Conservation (phyloP, 2,888 invertebrate species). For the Pristionchus mayeri region DNA sequence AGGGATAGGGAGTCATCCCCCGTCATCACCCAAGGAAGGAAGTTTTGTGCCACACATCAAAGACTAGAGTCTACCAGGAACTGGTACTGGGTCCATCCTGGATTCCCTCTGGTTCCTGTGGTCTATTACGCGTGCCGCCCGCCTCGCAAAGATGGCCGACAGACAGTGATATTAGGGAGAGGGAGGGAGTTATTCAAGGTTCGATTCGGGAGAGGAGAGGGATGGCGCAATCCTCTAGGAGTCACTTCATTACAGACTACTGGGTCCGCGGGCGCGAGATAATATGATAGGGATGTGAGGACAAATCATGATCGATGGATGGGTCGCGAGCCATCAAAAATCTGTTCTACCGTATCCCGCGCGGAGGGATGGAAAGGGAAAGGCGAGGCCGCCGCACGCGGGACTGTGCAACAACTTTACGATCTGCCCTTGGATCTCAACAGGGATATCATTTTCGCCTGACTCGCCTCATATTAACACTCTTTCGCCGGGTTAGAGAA, state of each 20-base stretch:
- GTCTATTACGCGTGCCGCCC: neutral
- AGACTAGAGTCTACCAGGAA: too few species aligned
- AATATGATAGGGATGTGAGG: conserved; percentile 34
- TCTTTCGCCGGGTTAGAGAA: too few species aligned
- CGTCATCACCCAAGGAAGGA: neutral
- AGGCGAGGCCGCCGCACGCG: neutral
- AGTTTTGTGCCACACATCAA: too few species aligned
- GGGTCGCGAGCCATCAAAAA: too few species aligned
- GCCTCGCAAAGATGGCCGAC: neutral
- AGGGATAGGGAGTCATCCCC: neutral
- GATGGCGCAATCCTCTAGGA: neutral
- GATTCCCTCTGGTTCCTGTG: neutral
- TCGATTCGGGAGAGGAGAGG: neutral
- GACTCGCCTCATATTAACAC: too few species aligned
- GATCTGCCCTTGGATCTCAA: neutral
- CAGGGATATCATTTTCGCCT: too few species aligned
- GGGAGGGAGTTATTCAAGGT: neutral
- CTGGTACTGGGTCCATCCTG: too few species aligned
- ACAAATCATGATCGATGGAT: conserved; percentile 44
- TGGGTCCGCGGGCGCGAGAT: neutral
- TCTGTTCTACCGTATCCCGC: too few species aligned
- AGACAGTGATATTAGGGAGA: neutral
- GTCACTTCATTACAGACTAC: conserved; percentile 26
- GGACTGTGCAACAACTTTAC: conserved; percentile 18
- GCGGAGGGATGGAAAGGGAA: neutral